These are phyloP conservation scores for Artibeus lituratus DNA, from an alignment of 2,797 vertebrate genomes.

Conservation along the genomic window DNA sequence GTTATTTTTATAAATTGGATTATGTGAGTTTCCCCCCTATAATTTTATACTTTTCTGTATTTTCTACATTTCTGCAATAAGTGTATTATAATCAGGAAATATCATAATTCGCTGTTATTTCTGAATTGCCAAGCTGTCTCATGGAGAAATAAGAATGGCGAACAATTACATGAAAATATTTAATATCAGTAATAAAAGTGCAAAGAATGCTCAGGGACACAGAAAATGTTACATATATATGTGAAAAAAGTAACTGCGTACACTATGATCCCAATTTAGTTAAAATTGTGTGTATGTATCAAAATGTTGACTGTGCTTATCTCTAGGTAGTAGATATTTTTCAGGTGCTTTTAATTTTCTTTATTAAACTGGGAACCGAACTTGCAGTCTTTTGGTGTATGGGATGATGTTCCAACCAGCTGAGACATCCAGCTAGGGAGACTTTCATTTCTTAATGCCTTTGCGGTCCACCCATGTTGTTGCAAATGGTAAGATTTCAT, in stretches of 20 bases:
- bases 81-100: conserved; percentile 1
- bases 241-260: background rate
- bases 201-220: background rate
- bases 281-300: background rate
- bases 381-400: background rate
- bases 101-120: background rate
- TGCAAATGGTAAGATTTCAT: background rate
- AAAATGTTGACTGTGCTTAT: background rate
- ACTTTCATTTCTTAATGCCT: background rate
- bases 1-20: conserved; percentile 6
- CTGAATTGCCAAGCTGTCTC: background rate
- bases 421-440: background rate
- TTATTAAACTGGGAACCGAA: background rate
- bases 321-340: background rate
- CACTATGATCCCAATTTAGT: background rate
- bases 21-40: background rate
- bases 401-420: background rate
- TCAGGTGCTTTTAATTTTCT: conserved; percentile 3
- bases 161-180: conserved; percentile 41
- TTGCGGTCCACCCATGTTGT: background rate
- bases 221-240: background rate
- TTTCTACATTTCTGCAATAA: background rate
- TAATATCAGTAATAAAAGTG: conserved; percentile 15
- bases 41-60: background rate
- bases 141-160: conserved; percentile 2